Base-by-base conservation (phyloP, 2,797 vertebrate genomes). In the Schizopygopsis pylzovi region DNA sequence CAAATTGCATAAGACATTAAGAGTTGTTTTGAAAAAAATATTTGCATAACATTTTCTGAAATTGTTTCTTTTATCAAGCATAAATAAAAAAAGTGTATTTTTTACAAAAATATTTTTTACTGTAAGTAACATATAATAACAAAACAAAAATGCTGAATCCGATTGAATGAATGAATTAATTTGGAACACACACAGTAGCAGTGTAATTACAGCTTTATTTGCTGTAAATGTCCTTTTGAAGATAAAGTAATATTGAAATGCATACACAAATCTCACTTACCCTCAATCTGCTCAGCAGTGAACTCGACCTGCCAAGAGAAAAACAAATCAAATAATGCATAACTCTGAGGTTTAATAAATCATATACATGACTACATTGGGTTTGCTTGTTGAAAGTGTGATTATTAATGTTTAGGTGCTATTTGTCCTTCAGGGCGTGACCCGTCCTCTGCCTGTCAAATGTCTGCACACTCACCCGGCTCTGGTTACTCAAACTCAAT, bases 231-330 rank as follows among this genome's bases (percentile, higher is more conserved):
- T 65, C 13, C 2, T 65, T 7, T 33, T 75, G 1, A 56, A 20
- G 75, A 4, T 39, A 79, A 61, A 11, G 7, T 41, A 61, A 39
- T 33, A 7, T 33, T 65, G 61, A 65, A 65, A 65, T 68, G 1
- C 33, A 54, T 9, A 6, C 16, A 56, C 1, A 76, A 6, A 63
- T 25, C 1, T 10, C 16, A n/a, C 94, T 91, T 92, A 96, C 96
- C 96, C 91, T 96, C 96, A 79, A 96, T 90, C 90, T 96, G 95
- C 88, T 96, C 96, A 0, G 94, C 90, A 28, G 94, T 95, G 85
- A 96, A 96, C 90, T 96, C 96, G 90, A 96, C 76, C 96, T 96
- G 91, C 33, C 86, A 63, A 89, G 28, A 85, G 90, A 89, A 52
- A 84, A 91, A 67, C 90, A 15, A 0, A 20, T n/a, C 88, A 80